A percentile compares a stretch with the other conserved stretches of the same genome.
These are phyloP conservation scores for Gadus chalcogrammus DNA, from an alignment of 2,113 vertebrate genomes.

Conservation along the genomic window DNA sequence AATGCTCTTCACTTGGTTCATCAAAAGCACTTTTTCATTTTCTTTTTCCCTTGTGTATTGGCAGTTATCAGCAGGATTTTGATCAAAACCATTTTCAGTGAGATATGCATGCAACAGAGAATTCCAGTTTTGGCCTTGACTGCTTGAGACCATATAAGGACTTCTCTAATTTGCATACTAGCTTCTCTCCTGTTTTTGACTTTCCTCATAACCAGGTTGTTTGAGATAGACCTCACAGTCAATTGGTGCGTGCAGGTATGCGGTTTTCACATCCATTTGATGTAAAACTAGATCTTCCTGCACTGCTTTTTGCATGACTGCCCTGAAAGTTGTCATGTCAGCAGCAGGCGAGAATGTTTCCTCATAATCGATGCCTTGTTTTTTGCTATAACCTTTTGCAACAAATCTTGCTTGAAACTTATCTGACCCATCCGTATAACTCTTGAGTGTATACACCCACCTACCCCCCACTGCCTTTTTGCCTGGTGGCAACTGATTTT, in stretches of 20 bases:
- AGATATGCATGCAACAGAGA: too few relatives aligned
- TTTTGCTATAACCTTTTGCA: slow-evolving; percentile 3
- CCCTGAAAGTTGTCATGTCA: slow-evolving; percentile 3
- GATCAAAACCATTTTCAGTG: too few relatives aligned
- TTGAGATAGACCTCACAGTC: slow-evolving; percentile 25
- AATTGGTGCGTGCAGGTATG: slow-evolving; percentile 28
- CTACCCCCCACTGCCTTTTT: slow-evolving; percentile 11
- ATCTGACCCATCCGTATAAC: neutral
- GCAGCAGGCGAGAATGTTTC: slow-evolving; percentile 1
- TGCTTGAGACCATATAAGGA: neutral
- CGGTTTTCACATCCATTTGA: slow-evolving; percentile 32
- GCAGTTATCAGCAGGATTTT: too few relatives aligned
- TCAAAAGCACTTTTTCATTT: too few relatives aligned
- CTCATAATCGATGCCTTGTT: neutral
- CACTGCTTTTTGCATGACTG: neutral
- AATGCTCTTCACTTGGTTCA: too few relatives aligned
- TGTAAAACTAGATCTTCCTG: slow-evolving; percentile 1
- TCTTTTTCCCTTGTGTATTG: too few relatives aligned
- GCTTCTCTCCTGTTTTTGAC: slow-evolving; percentile 6
- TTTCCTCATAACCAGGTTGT: slow-evolving; percentile 21
- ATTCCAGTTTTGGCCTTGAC: too few relatives aligned
- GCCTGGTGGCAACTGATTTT: too few relatives aligned
- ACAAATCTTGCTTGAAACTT: neutral
- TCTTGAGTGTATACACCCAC: slow-evolving; percentile 14
- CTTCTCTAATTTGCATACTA: slow-evolving; percentile 4